A percentile compares a stretch with the other conserved stretches of the same genome.
phyloP scores from a whole-genome alignment of 2,888 invertebrate genomes.

The Brassicogethes aeneus region DNA sequence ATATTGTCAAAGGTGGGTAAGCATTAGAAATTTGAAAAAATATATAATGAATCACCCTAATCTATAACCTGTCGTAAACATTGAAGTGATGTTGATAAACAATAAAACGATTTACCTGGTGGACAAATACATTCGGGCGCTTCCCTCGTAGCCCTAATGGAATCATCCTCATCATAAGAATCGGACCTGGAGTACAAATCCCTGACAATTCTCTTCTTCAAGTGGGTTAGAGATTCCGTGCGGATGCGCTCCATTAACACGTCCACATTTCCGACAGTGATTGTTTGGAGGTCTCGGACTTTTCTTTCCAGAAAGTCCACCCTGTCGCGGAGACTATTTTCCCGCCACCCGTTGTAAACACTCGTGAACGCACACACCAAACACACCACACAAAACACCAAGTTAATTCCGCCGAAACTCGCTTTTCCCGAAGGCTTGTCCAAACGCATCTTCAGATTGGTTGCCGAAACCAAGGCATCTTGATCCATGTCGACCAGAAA shows the following conservation, averaged over 20 bases:
- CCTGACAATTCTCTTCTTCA: slow-evolving; percentile 36
- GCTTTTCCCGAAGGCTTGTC: no score
- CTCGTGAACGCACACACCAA: slow-evolving; percentile 53
- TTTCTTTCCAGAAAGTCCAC: slow-evolving; percentile 49
- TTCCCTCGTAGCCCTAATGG: slow-evolving; percentile 45
- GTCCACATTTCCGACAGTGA: slow-evolving; percentile 35
- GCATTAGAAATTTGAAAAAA: no score
- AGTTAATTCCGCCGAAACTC: slow-evolving; percentile 29
- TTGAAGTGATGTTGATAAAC: no score
- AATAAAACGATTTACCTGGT: slow-evolving; percentile 48
- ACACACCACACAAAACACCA: slow-evolving; percentile 55
- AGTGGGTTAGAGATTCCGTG: slow-evolving; percentile 40
- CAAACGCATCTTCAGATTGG: background rate
- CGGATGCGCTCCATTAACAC: slow-evolving; percentile 48
- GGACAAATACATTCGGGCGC: slow-evolving; percentile 62
- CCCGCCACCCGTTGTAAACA: slow-evolving; percentile 52
- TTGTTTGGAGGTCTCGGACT: slow-evolving; percentile 46
- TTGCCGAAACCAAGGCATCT: no score
- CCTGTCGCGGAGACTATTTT: slow-evolving; percentile 46
- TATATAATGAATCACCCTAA: no score
- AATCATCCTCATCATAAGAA: slow-evolving; percentile 14
- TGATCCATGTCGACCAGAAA: slow-evolving; percentile 8
- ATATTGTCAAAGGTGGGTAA: no score
- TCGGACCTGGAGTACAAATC: slow-evolving; percentile 29
- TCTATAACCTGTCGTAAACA: no score